These are phyloP conservation scores for Caenorhabditis japonica DNA, from an alignment of 2,888 invertebrate species.

Conservation along the genomic window DNA sequence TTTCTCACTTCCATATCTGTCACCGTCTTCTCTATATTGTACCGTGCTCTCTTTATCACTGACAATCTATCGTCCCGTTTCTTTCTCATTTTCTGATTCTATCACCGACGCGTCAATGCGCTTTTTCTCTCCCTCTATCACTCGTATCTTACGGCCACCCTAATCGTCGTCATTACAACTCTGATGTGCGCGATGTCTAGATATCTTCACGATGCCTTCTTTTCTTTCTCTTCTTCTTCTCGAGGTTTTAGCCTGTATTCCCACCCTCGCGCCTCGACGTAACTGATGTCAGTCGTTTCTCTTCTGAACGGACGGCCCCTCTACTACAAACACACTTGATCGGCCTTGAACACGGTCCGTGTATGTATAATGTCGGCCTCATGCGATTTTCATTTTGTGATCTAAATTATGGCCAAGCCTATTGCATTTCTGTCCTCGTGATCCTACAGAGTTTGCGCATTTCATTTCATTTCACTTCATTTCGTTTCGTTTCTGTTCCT, in stretches of 20 bases:
- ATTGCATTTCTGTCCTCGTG: constrained; percentile 4
- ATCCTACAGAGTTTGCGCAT: constrained; percentile 13
- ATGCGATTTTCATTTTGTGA: constrained; percentile 19
- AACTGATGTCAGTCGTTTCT: constrained; percentile 9
- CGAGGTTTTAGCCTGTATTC: constrained; percentile 17
- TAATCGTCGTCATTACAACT: constrained; percentile 43
- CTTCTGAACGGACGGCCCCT: constrained; percentile 29
- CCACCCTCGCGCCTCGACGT: constrained; percentile 19
- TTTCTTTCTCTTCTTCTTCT: constrained; percentile 15
- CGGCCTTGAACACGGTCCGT: constrained; percentile 40
- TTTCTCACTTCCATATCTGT: constrained; percentile 54
- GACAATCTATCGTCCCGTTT: constrained; percentile 10
- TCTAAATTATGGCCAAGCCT: constrained; percentile 33
- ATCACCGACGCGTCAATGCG: constrained; percentile 24
- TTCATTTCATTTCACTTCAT: too few relatives aligned
- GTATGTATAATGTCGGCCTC: constrained; percentile 39
- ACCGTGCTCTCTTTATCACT: constrained; percentile 48
- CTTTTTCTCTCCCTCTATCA: constrained; percentile 32
- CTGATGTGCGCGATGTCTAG: constrained; percentile 26
- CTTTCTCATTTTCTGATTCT: constrained; percentile 5
- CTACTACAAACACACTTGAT: constrained; percentile 23
- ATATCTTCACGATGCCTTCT: constrained; percentile 19
- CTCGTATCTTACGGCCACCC: constrained; percentile 48
- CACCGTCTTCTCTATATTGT: constrained; percentile 29
- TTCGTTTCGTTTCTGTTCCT: too few relatives aligned